Evolutionary conservation across 2,113 vertebrate genomes (phyloP).

Genomic region (Pholis gunnellus): DNA sequence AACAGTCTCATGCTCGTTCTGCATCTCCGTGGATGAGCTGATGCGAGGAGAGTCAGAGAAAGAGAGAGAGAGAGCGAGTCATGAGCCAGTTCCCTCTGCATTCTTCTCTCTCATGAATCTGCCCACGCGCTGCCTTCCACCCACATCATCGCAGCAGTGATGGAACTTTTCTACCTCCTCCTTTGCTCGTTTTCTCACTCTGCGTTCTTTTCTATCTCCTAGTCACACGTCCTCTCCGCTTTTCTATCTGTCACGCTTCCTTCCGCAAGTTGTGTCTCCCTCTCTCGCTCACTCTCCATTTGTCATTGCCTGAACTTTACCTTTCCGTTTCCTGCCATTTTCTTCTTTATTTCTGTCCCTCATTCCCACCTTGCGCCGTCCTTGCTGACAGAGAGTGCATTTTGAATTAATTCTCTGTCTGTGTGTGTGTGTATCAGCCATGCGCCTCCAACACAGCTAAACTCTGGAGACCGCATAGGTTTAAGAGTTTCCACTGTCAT

Average conservation of each 20-base stretch:
- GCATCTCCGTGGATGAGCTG: constrained; percentile 65
- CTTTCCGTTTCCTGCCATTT: constrained; percentile 24
- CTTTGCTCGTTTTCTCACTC: constrained; percentile 65
- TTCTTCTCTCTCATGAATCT: constrained; percentile 77
- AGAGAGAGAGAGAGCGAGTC: constrained; percentile 41
- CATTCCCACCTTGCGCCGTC: constrained; percentile 23
- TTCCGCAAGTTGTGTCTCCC: constrained; percentile 49
- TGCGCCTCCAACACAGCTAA: constrained; percentile 18
- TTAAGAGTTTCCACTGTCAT: constrained; percentile 31
- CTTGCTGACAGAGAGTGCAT: constrained; percentile 62
- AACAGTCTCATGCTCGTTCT: constrained; percentile 62
- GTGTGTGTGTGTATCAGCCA: constrained; percentile 1
- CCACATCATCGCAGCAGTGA: constrained; percentile 72
- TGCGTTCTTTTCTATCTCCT: constrained; percentile 50
- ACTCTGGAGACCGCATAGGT: constrained; percentile 23
- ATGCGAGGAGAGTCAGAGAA: constrained; percentile 43
- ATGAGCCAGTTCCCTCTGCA: constrained; percentile 76
- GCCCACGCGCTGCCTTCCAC: constrained; percentile 80
- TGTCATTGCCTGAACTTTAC: constrained; percentile 43
- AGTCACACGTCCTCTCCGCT: constrained; percentile 56
- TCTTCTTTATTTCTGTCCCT: constrained; percentile 37
- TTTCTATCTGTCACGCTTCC: constrained; percentile 55
- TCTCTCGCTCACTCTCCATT: constrained; percentile 36
- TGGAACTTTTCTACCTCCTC: constrained; percentile 77
- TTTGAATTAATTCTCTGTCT: constrained; percentile 62